phyloP scores from a whole-genome alignment of 2,113 vertebrate species.

The Beaufortia kweichowensis region DNA sequence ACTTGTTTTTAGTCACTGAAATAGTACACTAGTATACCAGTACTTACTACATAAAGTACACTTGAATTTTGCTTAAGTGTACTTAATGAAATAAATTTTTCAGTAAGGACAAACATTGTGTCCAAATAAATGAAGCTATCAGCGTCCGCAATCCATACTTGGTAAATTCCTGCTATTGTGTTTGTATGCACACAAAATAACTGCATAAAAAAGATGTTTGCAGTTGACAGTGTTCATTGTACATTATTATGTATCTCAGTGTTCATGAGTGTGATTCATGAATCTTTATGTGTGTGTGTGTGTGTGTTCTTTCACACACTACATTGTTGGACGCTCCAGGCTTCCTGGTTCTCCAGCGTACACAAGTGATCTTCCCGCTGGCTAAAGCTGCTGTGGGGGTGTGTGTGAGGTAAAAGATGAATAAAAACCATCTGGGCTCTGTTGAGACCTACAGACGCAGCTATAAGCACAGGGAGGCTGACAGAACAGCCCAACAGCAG shows the following conservation, averaged over 20 bases:
- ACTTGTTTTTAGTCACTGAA: too few relatives aligned
- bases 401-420: slow-evolving; percentile 65
- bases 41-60: too few relatives aligned
- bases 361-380: slow-evolving; percentile 75
- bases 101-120: too few relatives aligned
- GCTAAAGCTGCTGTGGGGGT: slow-evolving; percentile 58
- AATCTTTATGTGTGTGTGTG: slow-evolving; percentile 12
- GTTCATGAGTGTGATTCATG: slow-evolving; percentile 22
- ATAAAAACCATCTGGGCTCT: slow-evolving; percentile 79
- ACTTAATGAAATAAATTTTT: too few relatives aligned
- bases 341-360: slow-evolving; percentile 72
- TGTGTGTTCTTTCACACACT: slow-evolving; percentile 58
- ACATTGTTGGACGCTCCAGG: slow-evolving; percentile 60
- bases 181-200: slow-evolving; percentile 48
- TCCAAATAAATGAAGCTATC: too few relatives aligned
- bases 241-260: slow-evolving; percentile 29
- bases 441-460: slow-evolving; percentile 58
- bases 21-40: too few relatives aligned
- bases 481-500: slow-evolving; percentile 59
- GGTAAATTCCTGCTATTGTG: neutral
- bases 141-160: too few relatives aligned
- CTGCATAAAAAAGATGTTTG: neutral
- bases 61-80: too few relatives aligned
- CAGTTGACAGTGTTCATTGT: slow-evolving; percentile 29
- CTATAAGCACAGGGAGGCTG: slow-evolving; percentile 63